Evolutionary conservation across 1,140 invertebrate species (phyloP), one percentile per base, ranked within the genome.

Genomic region (Luehdorfia chinensis): DNA sequence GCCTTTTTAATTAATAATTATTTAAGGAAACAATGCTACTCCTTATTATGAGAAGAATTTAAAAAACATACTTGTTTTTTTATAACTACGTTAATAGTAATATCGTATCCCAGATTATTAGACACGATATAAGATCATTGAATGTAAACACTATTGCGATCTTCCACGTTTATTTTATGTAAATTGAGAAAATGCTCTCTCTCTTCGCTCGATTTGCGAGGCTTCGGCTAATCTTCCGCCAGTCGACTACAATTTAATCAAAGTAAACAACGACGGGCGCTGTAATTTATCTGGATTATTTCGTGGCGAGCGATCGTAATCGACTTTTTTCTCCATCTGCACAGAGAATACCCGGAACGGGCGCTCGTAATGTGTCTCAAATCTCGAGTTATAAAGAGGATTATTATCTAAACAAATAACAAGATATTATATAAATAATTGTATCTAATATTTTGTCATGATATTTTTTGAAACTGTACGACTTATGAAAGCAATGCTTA

Each of bases 241-340:
- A 79, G 78, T 85, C 75, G 75, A 78, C 75, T 81, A 83, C 79
- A 84, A 84, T 86, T 86, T 86, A 86, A 86, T 86, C 81, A 86
- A 80, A 86, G 81, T 76, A 84, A 86, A 83, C 81, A 86, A 83
- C 79, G 73, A 73, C 65, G 64, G 58, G 64, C 55, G 49, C 63
- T 68, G 77, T 86, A 86, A 86, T 86, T 86, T 83, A 79, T 86
- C 81, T 81, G 69, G 79, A 86, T 86, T 86, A 84, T 83, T 81
- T 77, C 65, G 74, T 63, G 78, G 78, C 72, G 75, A 74, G 51
- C 72, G 75, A 72, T 75, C 69, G 76, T 75, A 83, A 83, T 77
- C 66, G 63, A 75, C 66, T 81, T 84, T 76, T 84, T 84, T 73
- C 62, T 66, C 56, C 56, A 73, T 68, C 65, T 70, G 54, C 67